Percentiles rank a stretch among this genome's conserved stretches.
phyloP scores from a whole-genome alignment of 2,797 vertebrate genomes.

The Coregonus sp. region DNA sequence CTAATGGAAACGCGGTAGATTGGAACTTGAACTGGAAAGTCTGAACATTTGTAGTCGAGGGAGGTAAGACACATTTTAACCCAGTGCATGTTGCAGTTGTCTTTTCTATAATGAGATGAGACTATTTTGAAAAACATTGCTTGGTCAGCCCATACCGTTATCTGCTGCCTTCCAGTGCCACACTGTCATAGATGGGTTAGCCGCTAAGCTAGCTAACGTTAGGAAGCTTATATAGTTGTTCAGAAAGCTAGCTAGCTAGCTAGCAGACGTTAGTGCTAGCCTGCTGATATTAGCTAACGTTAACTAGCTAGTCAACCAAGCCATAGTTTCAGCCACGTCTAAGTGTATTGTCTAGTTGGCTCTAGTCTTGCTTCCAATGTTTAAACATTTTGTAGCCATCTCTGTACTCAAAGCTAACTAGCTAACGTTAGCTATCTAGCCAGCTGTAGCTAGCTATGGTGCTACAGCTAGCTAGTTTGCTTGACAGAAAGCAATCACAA shows the following conservation, averaged over 20 bases:
- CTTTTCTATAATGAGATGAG: not conserved
- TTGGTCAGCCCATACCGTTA: not conserved
- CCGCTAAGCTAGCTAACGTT: not conserved
- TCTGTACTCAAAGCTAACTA: not conserved
- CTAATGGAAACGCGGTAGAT: slow-evolving; percentile 44
- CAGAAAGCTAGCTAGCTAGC: not conserved
- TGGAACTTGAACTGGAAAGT: slow-evolving; percentile 1
- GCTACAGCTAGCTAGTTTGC: not conserved
- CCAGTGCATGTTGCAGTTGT: not conserved
- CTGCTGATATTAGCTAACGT: too few species aligned
- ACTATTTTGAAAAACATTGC: not conserved
- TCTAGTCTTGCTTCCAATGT: too few species aligned
- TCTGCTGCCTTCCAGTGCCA: not conserved
- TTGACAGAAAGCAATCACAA: not conserved
- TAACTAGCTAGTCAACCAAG: too few species aligned
- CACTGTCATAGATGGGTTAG: not conserved
- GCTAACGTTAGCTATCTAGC: not conserved
- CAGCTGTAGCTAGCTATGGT: not conserved
- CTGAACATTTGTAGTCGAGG: not conserved
- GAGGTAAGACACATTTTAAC: not conserved
- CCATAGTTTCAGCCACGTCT: too few species aligned
- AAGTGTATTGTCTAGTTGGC: too few species aligned
- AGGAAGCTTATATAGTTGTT: not conserved
- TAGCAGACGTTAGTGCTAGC: too few species aligned
- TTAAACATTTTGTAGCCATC: too few species aligned